Evolutionary conservation across 2,888 invertebrate genomes (phyloP), one percentile per base, ranked within the genome.

Genomic region (Zygaena filipendulae): DNA sequence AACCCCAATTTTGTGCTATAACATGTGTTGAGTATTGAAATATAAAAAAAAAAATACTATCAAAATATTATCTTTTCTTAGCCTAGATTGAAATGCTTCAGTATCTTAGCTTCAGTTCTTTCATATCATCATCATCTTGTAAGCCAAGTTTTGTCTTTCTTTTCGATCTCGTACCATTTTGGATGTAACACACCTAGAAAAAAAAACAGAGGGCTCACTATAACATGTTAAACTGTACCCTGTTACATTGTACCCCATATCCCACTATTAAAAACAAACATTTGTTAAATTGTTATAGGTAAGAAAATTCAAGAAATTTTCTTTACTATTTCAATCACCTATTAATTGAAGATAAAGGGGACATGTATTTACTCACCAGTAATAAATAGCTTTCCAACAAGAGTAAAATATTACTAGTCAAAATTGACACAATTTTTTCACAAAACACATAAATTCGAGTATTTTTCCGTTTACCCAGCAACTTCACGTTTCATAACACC

Each of bases 71-170:
- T 16, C 16, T 16, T 16, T 16, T 16, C 16, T 16, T 16, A 16
- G 16, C 16, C 16, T 16, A 16, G 16, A 16, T 16, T 16, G 16
- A 16, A 16, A 7, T 16, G 16, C 16, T 7, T 16, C 16, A 16
- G 16, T 16, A 16, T 16, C 7, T 16, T 16, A 6, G 4, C 16
- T 16, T 29, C 11, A 29, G 28, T 19, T 29, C 25, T 25, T 21
- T 28, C 32, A 32, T 31, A 29, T 23, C 29, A 10, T 25, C 19
- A 16, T 12, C 32, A 23, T 22, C 13, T 19, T 28, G 32, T 26
- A 32, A 16, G 18, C 32, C 32, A 19, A 28, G 28, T 25, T 25
- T 25, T n/a, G 32, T 32, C 23, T 29, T 32, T 21, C 32, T 32
- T 25, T 29, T 32, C 21, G 29, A 23, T 32, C 29, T 13, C 25